Conservation (phyloP, 2,797 vertebrate genomes). For the Coranthus polyacanthus region DNA sequence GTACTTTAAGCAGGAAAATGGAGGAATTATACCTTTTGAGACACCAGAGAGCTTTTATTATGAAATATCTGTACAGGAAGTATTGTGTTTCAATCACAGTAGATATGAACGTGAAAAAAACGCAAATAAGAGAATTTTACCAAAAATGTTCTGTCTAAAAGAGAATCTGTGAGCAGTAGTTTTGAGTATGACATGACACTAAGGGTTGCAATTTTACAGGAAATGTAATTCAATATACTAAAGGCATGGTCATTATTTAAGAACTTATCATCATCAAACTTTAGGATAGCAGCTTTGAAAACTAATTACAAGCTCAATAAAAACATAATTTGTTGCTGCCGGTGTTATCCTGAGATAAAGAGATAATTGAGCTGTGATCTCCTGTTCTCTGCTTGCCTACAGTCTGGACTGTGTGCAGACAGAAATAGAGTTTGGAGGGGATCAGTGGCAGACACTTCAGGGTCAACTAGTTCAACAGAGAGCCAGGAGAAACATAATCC, state of each 20-base stretch:
- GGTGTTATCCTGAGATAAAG: neutral
- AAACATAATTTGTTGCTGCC: neutral
- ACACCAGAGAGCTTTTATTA: too few relatives aligned
- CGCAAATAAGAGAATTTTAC: too few relatives aligned
- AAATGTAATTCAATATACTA: neutral
- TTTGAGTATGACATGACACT: too few relatives aligned
- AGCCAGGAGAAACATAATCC: constrained; percentile 43
- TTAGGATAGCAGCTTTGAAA: neutral
- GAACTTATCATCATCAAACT: neutral
- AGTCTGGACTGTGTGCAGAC: constrained; percentile 11
- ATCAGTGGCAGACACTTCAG: constrained; percentile 23
- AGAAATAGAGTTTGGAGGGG: constrained; percentile 7
- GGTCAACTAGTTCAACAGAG: constrained; percentile 30
- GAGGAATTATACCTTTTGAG: too few relatives aligned
- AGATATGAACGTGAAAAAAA: too few relatives aligned
- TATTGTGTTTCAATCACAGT: too few relatives aligned
- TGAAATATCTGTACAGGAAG: too few relatives aligned
- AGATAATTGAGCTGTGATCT: constrained; percentile 8
- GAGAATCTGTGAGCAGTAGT: too few relatives aligned
- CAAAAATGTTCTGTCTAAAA: too few relatives aligned
- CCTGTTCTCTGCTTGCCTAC: neutral
- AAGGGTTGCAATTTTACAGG: neutral
- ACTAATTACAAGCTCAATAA: neutral
- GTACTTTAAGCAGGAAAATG: too few relatives aligned
- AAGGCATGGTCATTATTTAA: neutral